Evolutionary conservation across 2,797 vertebrate species (phyloP).

Genomic region (Poecilia velifera): DNA sequence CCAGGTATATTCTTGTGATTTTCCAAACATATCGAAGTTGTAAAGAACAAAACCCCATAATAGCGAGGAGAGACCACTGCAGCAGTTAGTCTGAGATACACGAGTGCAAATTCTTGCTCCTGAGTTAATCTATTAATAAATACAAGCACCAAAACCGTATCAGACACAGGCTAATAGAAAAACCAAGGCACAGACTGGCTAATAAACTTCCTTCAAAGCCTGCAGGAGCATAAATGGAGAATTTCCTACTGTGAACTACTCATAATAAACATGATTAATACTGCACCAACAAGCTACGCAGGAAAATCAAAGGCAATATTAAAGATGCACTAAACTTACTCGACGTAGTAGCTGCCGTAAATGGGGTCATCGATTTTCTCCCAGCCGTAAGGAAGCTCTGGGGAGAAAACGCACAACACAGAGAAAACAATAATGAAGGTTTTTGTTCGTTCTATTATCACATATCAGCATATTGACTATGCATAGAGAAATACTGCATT

Average conservation of each 20-base stretch:
- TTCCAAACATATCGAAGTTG: conserved; percentile 62
- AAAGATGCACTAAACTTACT: conserved; percentile 90
- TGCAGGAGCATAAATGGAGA: conserved; percentile 30
- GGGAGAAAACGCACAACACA: conserved; percentile 25
- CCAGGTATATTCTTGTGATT: conserved; percentile 29
- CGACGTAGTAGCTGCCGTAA: conserved; percentile 99
- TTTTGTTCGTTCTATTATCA: conserved; percentile 43
- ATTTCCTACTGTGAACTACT: conserved; percentile 34
- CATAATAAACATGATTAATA: conserved; percentile 67
- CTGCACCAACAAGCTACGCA: conserved; percentile 39
- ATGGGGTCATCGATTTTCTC: conserved; percentile 99
- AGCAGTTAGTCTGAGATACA: conserved; percentile 13
- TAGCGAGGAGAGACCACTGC: conserved; percentile 35
- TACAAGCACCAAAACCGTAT: conserved; percentile 1
- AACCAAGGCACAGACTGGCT: conserved; percentile 17
- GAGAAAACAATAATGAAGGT: conserved; percentile 77
- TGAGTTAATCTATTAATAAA: conserved; percentile 30
- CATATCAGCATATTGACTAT: conserved; percentile 35
- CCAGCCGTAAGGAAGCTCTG: conserved; percentile 99
- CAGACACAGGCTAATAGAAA: conserved; percentile 25
- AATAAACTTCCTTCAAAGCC: conserved; percentile 38
- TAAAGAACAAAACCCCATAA: conserved; percentile 40
- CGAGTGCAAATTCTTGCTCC: background rate
- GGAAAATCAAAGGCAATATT: conserved; percentile 66
- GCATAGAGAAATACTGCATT: conserved; percentile 16